Percentiles rank a stretch among this genome's conserved stretches.
Evolutionary conservation across 2,113 vertebrate species (phyloP).

Genomic region (Mystacornis crossleyi): DNA sequence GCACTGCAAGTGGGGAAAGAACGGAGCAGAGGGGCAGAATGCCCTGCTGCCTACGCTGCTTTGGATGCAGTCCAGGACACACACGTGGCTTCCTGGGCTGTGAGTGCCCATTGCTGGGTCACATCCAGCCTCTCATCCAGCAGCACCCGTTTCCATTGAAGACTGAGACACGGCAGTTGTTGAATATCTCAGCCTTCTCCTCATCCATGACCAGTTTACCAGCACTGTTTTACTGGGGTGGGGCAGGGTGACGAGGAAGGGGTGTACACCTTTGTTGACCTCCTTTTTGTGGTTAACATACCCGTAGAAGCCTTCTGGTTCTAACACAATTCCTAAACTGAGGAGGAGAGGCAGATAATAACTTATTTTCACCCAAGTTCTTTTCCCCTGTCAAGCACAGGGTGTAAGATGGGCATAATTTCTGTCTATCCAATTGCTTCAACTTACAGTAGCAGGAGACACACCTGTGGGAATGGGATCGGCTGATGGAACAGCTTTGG

Average conservation of each 20-base stretch:
- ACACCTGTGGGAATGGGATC: background rate
- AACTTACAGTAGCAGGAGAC: background rate
- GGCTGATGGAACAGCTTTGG: background rate
- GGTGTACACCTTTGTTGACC: fast-evolving
- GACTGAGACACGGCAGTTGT: background rate
- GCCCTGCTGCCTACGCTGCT: fast-evolving
- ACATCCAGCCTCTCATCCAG: background rate
- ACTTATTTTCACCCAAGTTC: background rate
- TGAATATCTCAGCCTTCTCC: background rate
- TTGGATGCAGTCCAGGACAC: background rate
- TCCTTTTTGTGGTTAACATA: background rate
- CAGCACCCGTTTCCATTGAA: fast-evolving
- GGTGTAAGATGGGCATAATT: background rate
- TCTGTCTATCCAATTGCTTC: background rate
- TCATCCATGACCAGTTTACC: background rate
- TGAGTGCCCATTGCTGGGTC: background rate
- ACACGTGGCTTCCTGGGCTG: fast-evolving
- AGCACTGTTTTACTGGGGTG: background rate
- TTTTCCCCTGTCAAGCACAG: background rate
- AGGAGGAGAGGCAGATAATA: background rate
- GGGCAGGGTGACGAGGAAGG: background rate
- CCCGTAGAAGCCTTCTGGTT: background rate
- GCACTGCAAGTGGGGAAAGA: background rate
- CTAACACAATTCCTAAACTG: background rate
- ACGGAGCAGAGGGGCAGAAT: background rate